Evolutionary conservation across 2,888 invertebrate species (phyloP), one percentile per base, ranked within the genome.

Genomic region (Thera britannica): DNA sequence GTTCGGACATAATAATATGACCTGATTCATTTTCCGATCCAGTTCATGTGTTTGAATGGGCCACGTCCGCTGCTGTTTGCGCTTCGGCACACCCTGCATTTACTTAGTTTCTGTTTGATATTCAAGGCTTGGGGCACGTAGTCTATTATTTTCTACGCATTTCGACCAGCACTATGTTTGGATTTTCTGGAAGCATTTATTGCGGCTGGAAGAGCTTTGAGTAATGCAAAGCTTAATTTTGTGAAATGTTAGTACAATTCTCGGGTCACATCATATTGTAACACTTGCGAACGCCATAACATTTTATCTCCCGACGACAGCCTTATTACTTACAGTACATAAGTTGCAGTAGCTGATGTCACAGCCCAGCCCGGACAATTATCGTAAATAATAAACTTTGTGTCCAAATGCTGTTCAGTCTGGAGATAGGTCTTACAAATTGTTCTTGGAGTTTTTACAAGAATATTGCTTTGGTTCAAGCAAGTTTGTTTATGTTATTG

Each of bases 1-100:
- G 36, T 62, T 65, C 46, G 49, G 62, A 67, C 59, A 57, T 57
- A n/a, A n/a, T n/a, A n/a, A n/a, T n/a, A 58, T 66, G 74, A 68
- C 67, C 67, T 62, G 64, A 67, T 68, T 62, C 65, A 65, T 67
- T 59, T 64, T 52, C 34, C 38, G 36, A 64, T 68, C 51, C 56
- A 63, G 55, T 64, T 68, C 23, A 58, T 52, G 35, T 35, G 62
- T 56, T 49, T 51, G 61, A 59, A 58, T 62, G 38, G 58, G 62
- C 38, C 56, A 65, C 49, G 61, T 54, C 54, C 58, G 54, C 48
- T 3, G 59, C 60, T 64, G 64, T 68, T 65, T 65, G 68, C 41
- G 54, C 57, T 58, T 62, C 62, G 60, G 48, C 54, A 54, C 66
- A 67, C 66, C 66, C 66, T 62, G 44, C 64, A 63, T 67, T 70